phyloP scores from a whole-genome alignment of 2,113 vertebrate species.

The Butorides virescens region DNA sequence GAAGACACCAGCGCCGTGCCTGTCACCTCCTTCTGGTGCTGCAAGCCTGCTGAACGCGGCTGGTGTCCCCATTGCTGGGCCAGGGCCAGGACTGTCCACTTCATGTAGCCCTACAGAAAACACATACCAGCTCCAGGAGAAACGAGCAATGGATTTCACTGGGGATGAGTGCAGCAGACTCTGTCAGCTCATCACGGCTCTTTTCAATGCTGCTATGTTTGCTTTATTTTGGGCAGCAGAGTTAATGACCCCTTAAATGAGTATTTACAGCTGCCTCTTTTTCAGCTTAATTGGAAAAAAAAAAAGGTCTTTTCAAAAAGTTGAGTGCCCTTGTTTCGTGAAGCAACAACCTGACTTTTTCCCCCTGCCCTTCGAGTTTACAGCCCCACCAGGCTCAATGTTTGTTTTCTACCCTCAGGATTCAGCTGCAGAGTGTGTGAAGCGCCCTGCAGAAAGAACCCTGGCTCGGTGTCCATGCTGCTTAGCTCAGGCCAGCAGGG shows the following conservation, averaged over 20 bases:
- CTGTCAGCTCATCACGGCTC: not conserved
- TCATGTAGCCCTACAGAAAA: not conserved
- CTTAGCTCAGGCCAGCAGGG: not conserved
- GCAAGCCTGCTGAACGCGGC: not conserved
- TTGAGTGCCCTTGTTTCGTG: not conserved
- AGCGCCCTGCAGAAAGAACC: not conserved
- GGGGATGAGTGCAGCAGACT: not conserved
- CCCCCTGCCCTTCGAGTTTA: not conserved
- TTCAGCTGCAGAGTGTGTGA: not conserved
- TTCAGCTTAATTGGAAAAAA: not conserved
- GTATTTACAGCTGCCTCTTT: not conserved
- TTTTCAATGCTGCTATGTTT: not conserved
- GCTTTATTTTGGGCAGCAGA: not conserved
- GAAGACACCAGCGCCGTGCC: accelerated
- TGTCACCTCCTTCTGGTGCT: not conserved
- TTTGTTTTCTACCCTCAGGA: not conserved
- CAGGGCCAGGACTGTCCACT: not conserved
- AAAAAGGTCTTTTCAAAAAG: not conserved
- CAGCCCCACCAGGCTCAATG: not conserved
- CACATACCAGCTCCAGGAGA: not conserved
- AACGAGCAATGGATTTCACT: not conserved
- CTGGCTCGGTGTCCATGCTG: not conserved
- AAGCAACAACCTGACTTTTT: not conserved
- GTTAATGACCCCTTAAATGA: not conserved
- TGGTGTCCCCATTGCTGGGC: not conserved